Conservation (phyloP, 2,888 invertebrate species). For the Epistrophe grossulariae region DNA sequence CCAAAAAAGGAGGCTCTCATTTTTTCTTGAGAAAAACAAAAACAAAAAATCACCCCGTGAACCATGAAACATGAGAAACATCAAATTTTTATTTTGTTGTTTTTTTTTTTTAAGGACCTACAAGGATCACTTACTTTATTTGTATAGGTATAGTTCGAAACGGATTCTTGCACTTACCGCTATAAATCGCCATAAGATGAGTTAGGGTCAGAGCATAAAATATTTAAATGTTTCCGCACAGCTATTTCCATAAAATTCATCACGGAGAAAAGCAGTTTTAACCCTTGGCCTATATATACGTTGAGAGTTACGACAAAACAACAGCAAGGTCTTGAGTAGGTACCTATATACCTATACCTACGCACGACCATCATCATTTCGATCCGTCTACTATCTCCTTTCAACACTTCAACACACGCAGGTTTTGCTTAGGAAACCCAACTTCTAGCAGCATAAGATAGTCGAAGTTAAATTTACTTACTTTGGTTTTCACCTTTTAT, state of each 20-base stretch:
- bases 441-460: not conserved
- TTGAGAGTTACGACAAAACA: constrained; percentile 4
- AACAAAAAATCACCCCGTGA: not conserved
- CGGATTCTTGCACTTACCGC: constrained; percentile 41
- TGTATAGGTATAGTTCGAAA: constrained; percentile 28
- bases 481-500: constrained; percentile 33
- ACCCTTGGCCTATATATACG: constrained; percentile 6
- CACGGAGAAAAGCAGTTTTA: constrained; percentile 29
- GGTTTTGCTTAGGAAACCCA: constrained; percentile 7
- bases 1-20: not conserved
- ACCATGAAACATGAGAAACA: constrained; percentile 57
- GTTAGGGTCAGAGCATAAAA: constrained; percentile 47
- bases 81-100: constrained; percentile 50
- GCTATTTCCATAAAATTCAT: constrained; percentile 67
- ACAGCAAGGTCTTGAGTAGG: not conserved
- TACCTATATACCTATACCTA: not conserved
- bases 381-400: constrained; percentile 18
- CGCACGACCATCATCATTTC: constrained; percentile 7
- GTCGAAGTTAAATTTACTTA: constrained; percentile 62
- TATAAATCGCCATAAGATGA: constrained; percentile 23
- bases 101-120: constrained; percentile 49
- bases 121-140: constrained; percentile 65
- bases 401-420: constrained; percentile 10
- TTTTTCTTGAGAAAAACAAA: not conserved
- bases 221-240: constrained; percentile 70